A percentile compares a stretch with the other conserved stretches of the same genome.
These are phyloP conservation scores for Mormyrus lacerda DNA, from an alignment of 2,113 vertebrate genomes.

Conservation along the genomic window DNA sequence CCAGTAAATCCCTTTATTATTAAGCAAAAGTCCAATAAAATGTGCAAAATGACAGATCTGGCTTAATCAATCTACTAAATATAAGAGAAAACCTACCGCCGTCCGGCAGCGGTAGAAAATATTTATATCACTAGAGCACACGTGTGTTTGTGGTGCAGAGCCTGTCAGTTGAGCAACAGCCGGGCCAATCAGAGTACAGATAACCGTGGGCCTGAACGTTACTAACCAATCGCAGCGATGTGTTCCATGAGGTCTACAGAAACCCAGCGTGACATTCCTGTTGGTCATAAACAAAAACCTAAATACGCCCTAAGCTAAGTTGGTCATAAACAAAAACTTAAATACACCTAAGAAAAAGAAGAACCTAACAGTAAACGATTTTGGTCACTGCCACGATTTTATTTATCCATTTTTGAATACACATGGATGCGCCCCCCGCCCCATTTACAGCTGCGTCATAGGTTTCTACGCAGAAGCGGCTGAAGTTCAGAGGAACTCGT, in stretches of 20 bases:
- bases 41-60: not conserved
- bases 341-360: not conserved
- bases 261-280: too few relatives aligned
- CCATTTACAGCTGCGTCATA: not conserved
- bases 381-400: not conserved
- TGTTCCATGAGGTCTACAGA: slow-evolving; percentile 16
- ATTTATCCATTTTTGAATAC: not conserved
- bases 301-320: not conserved
- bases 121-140: not conserved
- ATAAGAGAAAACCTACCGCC: not conserved
- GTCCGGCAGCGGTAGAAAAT: not conserved
- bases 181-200: slow-evolving; percentile 39
- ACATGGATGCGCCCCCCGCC: not conserved
- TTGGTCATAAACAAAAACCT: not conserved
- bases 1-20: not conserved
- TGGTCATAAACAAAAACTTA: not conserved
- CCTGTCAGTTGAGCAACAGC: rapidly evolving
- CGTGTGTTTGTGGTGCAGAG: slow-evolving; percentile 24
- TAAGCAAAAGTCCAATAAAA: not conserved
- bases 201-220: rapidly evolving
- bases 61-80: not conserved
- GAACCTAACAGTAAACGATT: not conserved
- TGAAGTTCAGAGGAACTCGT: not conserved
- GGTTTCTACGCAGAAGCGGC: not conserved
- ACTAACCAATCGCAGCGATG: slow-evolving; percentile 32